Evolutionary conservation across 2,113 vertebrate genomes (phyloP).

Genomic region (Sinosuthora webbiana): DNA sequence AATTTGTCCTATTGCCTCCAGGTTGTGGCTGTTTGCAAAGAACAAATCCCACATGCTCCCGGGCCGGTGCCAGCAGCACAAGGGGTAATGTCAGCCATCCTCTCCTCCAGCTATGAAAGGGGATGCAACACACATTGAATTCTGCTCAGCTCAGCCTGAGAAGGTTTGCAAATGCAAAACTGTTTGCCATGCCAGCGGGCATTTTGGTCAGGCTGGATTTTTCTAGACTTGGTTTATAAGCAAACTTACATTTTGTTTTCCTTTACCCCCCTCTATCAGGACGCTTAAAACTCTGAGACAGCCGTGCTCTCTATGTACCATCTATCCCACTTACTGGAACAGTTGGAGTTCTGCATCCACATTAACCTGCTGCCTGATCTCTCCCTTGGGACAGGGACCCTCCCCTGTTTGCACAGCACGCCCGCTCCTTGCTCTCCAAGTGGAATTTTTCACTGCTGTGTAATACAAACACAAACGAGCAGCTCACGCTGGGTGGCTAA

Average conservation of each 20-base stretch:
- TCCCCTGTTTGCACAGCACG: not conserved
- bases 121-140: not conserved
- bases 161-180: not conserved
- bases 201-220: not conserved
- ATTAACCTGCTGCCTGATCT: not conserved
- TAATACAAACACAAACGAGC: not conserved
- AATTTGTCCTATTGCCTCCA: not conserved
- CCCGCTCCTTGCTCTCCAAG: not conserved
- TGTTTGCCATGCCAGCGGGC: not conserved
- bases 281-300: not conserved
- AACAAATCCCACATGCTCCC: not conserved
- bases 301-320: fast-evolving
- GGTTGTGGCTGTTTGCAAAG: not conserved
- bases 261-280: not conserved
- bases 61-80: fast-evolving
- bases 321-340: not conserved
- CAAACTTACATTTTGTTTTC: not conserved
- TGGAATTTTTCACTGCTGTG: slow-evolving; percentile 30
- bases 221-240: not conserved
- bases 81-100: not conserved
- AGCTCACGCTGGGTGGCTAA: not conserved
- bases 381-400: not conserved
- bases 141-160: not conserved
- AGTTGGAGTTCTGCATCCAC: not conserved
- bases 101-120: not conserved